Base-by-base conservation (phyloP, 2,797 vertebrate species). In the Harpagifer antarcticus region DNA sequence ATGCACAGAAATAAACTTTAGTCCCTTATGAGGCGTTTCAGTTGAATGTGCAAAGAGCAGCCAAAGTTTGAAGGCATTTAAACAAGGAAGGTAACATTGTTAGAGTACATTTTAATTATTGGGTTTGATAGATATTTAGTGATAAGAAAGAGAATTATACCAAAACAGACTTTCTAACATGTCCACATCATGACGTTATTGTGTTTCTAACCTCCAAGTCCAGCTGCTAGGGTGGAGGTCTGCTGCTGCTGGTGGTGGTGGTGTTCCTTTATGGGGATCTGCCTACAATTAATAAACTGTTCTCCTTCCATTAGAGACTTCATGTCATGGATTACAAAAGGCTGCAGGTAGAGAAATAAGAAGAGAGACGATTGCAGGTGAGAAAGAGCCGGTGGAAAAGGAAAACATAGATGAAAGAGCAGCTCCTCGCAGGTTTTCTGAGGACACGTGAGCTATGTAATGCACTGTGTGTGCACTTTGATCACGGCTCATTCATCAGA, bases 281-380 rank as follows among this genome's bases (percentile, higher is more conserved):
- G 96, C 53, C 94, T 95, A 84, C 94, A 96, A 80, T 97, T 97
- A 85, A 99, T 97, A 70, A 98, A 96, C 83, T 98, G 97, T 83
- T 99, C 97, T 57, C 97, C 98, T 89, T 98, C 98, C 93, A 95
- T 95, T 66, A 99, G 87, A 84, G 98, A 99, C 93, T 98, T 98
- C 97, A 98, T 97, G 88, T 99, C 98, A 27, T 99, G 98, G 91
- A 99, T 99, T 81, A 99, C 97, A 67, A 99, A 99, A 0, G 97
- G 98, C 98, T 99, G 71, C 2, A 72, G 47, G 37, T 10, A n/a
- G 11, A 66, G 54, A 65, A 42, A n/a, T 16, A 55, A 15, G 17
- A 33, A 44, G 27, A 62, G 45, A 16, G 15, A 63, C 40, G 45
- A 49, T n/a, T 60, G 9, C 1, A 5, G 45, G 7, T 42, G 7